A percentile compares a stretch with the other conserved stretches of the same genome.
These are phyloP conservation scores for Lamprologus tigripictilis DNA, from an alignment of 2,113 vertebrate genomes.

Conservation along the genomic window DNA sequence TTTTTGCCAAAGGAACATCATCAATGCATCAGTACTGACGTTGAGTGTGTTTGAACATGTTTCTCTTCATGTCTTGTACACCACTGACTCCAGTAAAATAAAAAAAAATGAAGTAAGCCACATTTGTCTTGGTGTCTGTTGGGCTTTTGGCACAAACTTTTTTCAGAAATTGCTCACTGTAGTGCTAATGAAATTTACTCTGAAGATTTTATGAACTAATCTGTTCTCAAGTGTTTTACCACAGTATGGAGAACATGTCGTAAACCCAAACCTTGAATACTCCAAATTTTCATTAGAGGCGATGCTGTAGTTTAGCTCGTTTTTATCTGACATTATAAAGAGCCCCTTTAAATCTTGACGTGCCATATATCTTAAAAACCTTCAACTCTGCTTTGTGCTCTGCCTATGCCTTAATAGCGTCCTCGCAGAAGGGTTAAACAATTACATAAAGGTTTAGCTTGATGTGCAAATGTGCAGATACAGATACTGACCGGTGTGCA, in stretches of 20 bases:
- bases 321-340: background rate
- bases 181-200: background rate
- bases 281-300: background rate
- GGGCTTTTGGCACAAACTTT: background rate
- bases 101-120: slow-evolving; percentile 11
- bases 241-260: background rate
- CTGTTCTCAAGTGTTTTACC: background rate
- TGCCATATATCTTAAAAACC: background rate
- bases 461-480: background rate
- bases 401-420: background rate
- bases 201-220: background rate
- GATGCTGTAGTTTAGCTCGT: background rate
- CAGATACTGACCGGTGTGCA: background rate
- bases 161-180: background rate
- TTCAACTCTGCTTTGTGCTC: background rate
- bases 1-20: background rate
- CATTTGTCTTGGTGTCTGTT: background rate
- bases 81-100: background rate
- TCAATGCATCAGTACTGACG: background rate
- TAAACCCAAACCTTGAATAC: background rate
- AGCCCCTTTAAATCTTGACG: background rate
- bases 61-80: background rate
- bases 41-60: background rate
- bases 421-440: background rate
- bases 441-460: background rate